Percentiles rank a stretch among this genome's conserved stretches.
phyloP scores from a whole-genome alignment of 37 sponge, comb jelly and placozoan species.

The Mnemiopsis leidyi region DNA sequence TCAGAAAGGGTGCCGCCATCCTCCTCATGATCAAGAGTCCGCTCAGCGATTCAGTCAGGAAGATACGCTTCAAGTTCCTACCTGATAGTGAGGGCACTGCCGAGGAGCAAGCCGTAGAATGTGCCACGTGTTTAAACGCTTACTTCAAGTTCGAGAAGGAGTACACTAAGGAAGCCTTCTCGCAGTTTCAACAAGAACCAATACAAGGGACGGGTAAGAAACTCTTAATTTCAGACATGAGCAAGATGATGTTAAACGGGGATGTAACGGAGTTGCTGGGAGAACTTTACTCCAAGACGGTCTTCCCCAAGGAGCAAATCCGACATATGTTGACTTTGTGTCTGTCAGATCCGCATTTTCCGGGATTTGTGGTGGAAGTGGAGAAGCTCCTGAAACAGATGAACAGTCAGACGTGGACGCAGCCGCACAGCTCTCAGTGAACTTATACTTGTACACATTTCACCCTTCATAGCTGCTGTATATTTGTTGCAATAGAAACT shows the following conservation, averaged over 20 bases:
- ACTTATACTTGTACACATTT: neutral
- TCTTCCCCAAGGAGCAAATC: constrained; percentile 81
- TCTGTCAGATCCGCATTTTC: constrained; percentile 87
- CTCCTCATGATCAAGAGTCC: constrained; percentile 76
- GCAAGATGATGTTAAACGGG: constrained; percentile 24
- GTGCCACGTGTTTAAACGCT: neutral
- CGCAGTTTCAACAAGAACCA: constrained; percentile 21
- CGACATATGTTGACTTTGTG: constrained; percentile 85
- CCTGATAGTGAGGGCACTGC: neutral
- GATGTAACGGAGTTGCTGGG: constrained; percentile 67
- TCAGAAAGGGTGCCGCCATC: constrained; percentile 80
- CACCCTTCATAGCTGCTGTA: neutral
- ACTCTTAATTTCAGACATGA: neutral
- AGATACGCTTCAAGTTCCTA: constrained; percentile 49
- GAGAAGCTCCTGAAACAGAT: constrained; percentile 79
- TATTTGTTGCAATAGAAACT: neutral
- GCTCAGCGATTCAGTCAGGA: constrained; percentile 16
- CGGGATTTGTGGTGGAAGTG: constrained; percentile 89
- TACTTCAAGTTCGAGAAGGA: constrained; percentile 60
- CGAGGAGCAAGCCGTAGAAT: constrained; percentile 36
- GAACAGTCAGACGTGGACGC: neutral
- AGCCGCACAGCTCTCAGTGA: neutral
- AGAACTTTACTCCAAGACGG: constrained; percentile 73
- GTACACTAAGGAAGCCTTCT: constrained; percentile 62
- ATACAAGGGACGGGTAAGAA: neutral